Conservation (phyloP, 2,888 invertebrate genomes). For the Phytoseiulus persimilis region DNA sequence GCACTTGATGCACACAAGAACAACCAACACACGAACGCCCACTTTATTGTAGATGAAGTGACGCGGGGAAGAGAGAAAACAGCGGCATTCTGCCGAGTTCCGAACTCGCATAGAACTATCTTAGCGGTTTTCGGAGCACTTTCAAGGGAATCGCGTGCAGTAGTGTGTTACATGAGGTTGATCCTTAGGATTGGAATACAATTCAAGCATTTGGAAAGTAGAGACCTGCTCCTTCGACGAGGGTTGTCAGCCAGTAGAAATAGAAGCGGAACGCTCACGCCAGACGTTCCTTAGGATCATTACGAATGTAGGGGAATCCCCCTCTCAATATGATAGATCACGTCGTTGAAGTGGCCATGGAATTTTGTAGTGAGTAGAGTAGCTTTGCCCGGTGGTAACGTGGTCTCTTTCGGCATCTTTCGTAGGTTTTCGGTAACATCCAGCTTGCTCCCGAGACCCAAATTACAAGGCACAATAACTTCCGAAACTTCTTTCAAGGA, state of each 20-base stretch:
- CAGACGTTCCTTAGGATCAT: neutral
- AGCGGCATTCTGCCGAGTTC: neutral
- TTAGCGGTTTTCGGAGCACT: neutral
- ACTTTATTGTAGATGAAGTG: neutral
- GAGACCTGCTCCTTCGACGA: neutral
- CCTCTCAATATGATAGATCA: neutral
- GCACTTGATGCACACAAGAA: neutral
- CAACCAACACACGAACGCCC: neutral
- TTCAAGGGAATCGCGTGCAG: neutral
- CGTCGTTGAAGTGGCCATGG: neutral
- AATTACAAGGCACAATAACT: conserved; percentile 99
- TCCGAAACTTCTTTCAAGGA: conserved; percentile 96
- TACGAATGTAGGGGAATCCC: neutral
- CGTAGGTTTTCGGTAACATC: conserved; percentile 98
- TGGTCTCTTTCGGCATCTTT: conserved; percentile 44
- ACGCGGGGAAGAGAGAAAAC: neutral
- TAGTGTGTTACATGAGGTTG: neutral
- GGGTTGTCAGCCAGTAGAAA: neutral
- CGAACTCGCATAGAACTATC: neutral
- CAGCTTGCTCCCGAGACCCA: conserved; percentile 70
- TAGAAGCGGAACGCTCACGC: neutral
- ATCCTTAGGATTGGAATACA: neutral
- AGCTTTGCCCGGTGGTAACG: conserved; percentile 41
- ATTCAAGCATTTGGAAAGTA: neutral
- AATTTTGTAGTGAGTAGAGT: neutral